phyloP scores from a whole-genome alignment of 2,797 vertebrate species.

The Sandelia bainsii region DNA sequence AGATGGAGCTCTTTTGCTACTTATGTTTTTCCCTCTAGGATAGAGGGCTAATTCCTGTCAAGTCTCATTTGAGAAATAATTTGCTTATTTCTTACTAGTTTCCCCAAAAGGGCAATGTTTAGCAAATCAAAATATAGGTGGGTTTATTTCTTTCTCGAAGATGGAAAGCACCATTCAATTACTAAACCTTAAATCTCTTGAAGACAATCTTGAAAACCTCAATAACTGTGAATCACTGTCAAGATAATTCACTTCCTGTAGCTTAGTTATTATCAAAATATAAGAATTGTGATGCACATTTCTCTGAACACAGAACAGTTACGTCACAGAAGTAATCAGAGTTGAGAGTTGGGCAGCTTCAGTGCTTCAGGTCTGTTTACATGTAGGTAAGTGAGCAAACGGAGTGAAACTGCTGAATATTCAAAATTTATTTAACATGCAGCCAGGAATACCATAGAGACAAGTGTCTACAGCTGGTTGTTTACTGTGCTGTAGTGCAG shows the following conservation, averaged over 20 bases:
- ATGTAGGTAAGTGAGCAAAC: conserved; percentile 23
- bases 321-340: too few species aligned
- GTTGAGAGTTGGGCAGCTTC: not conserved
- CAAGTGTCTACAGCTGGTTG: not conserved
- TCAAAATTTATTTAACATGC: not conserved
- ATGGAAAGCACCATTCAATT: not conserved
- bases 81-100: not conserved
- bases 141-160: not conserved
- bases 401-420: conserved; percentile 8
- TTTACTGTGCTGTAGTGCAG: not conserved
- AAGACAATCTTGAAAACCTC: too few species aligned
- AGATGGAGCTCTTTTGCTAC: conserved; percentile 22
- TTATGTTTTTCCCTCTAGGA: accelerated
- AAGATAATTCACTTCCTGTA: too few species aligned
- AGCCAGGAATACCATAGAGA: conserved; percentile 2
- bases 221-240: too few species aligned
- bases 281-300: too few species aligned
- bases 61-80: not conserved
- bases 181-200: too few species aligned
- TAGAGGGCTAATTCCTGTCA: not conserved
- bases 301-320: too few species aligned
- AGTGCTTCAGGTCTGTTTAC: not conserved
- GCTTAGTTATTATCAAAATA: too few species aligned
- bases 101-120: not conserved
- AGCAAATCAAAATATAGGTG: not conserved